Base-by-base conservation (phyloP, 1,140 invertebrate species). In the Cylas formicarius region DNA sequence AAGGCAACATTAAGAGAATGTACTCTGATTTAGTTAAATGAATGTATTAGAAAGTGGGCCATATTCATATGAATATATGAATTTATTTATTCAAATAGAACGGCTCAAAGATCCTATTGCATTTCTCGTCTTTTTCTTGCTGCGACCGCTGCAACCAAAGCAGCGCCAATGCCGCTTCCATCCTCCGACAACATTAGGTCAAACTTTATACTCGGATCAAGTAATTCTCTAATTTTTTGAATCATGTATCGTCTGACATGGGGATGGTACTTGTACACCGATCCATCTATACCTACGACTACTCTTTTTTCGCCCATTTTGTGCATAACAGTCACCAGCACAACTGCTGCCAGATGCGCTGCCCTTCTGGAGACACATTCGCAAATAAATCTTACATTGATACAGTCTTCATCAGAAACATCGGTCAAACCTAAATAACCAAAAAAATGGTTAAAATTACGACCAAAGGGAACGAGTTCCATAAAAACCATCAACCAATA, bases 181-280 rank as follows among this genome's bases (percentile, higher is more conserved):
- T 99, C 96, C 67, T 97, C 90, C 1, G 94, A 97, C 34, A 99
- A 68, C 89, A 97, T 95, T 48, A 99, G 68, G 61, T 95, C 86
- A 67, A 96, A 97, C 84, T 94, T 74, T 35, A 70, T 64, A 52
- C 72, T 70, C 2, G 75, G 71, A 18, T 55, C 63, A 21, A 90
- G 76, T 16, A 96, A 72, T 63, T 91, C 75, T 16, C 74, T 69
- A 59, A 97, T 94, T 67, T 90, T 92, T 48, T 91, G 81, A 33
- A 84, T 82, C 87, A 99, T 96, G 5, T 34, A 1, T 11, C 20
- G 0, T 21, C 44, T 47, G 71, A 99, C 98, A 68, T 94, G 84
- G 1, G 96, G 96, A 70, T 99, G 97, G 74, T 87, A 97, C 57
- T 94, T 80, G 68, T 97, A 99, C 0, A 99, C 87, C 17, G 94